Evolutionary conservation across 2,888 invertebrate genomes (phyloP), one percentile per base, ranked within the genome.

Genomic region (Dermolepida albohirtum): DNA sequence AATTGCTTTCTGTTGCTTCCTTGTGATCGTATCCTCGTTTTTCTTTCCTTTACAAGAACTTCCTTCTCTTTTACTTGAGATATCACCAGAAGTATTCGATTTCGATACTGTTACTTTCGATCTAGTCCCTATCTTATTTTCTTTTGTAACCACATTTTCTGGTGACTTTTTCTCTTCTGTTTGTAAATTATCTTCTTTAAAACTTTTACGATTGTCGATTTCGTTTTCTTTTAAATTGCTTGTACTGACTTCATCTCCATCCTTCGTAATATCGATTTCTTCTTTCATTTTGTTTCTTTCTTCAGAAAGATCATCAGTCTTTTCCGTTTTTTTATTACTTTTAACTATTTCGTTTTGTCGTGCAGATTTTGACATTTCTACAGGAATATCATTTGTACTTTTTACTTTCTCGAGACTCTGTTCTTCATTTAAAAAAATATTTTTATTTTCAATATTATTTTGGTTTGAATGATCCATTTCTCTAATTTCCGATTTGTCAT

Each of bases 341-440:
- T 49, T 11, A 1, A 44, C 29, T 11, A 49, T 57, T 65, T 55
- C 66, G 29, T 66, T 66, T 55, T 47, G 55, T 49, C 22, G 41
- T 41, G 16, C 41, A 52, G 64, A 17, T 16, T 17, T 22, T 1
- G 34, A 34, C 6, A 7, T 6, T 69, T 66, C 64, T 8, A 27
- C 44, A 55, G 54, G 29, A 16, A 47, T 57, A 27, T 47, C 55
- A 17, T 55, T 34, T 39, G 16, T 27, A 47, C 43, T 11, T 43
- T 22, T 44, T 27, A 40, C 55, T 17, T 34, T 10, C 6, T 34
- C 6, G 1, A 34, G 34, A 34, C 8, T 10, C 4, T 34, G 2
- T 8, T 34, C 34, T 34, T 34, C 34, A 4, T 22, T 4, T 22
- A 22, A 22, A 22, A 22, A 22, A 34, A 5, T 5, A 10, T 7